These are phyloP conservation scores for Volucella inflata DNA, from an alignment of 2,888 invertebrate genomes.

Conservation along the genomic window DNA sequence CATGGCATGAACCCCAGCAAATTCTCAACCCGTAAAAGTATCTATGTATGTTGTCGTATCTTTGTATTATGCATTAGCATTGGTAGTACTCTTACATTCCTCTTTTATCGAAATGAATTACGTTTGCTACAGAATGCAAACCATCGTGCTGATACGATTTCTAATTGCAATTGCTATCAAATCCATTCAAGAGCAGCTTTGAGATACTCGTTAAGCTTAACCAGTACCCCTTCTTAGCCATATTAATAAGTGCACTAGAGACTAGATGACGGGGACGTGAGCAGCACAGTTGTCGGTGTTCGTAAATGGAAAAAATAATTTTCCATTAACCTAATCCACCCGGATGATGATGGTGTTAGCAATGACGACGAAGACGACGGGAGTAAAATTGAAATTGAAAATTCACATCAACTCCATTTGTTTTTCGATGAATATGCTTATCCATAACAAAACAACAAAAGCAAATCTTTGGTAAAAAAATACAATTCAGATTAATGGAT, in stretches of 20 bases:
- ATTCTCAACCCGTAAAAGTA: too few species aligned
- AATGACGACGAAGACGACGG: conserved; percentile 8
- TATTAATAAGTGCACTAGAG: conserved; percentile 29
- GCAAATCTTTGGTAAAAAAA: too few species aligned
- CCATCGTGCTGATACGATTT: conserved; percentile 29
- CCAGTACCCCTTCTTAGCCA: background rate
- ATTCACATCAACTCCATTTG: conserved; percentile 35
- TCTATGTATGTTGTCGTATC: too few species aligned
- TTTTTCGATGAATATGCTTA: background rate
- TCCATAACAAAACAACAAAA: conserved; percentile 1
- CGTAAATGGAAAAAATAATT: conserved; percentile 39
- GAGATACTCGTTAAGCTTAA: too few species aligned
- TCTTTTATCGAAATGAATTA: too few species aligned
- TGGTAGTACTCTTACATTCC: too few species aligned
- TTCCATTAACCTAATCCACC: conserved; percentile 65
- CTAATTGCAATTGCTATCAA: conserved; percentile 32
- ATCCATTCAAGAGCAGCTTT: background rate
- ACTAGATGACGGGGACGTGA: background rate
- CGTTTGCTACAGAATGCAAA: too few species aligned
- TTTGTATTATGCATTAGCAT: too few species aligned
- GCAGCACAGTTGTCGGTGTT: conserved; percentile 6
- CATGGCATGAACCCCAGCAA: too few species aligned
- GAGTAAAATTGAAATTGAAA: conserved; percentile 41
- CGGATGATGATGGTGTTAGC: conserved; percentile 34
- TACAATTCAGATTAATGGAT: too few species aligned